Evolutionary conservation across 2,113 vertebrate genomes (phyloP).

Genomic region (Myiozetetes cayanensis): DNA sequence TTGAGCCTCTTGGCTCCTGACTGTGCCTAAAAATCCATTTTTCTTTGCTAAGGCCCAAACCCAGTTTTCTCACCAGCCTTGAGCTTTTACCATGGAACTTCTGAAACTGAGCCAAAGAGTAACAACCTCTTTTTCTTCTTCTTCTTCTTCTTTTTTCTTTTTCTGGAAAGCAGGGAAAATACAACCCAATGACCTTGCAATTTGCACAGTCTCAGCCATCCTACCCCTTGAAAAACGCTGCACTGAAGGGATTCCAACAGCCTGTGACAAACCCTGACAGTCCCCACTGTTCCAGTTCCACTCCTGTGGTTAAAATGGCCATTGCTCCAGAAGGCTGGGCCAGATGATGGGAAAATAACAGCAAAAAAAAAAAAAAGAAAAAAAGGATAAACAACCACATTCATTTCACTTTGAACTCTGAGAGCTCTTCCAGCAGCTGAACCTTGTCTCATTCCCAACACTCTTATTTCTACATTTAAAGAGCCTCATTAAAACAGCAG

Average conservation of each 20-base stretch:
- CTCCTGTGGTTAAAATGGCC: background rate
- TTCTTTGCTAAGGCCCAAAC: background rate
- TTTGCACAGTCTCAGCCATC: background rate
- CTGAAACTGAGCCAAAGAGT: background rate
- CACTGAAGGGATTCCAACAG: background rate
- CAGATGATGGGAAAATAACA: background rate
- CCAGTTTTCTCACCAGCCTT: background rate
- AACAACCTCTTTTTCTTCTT: too few species aligned
- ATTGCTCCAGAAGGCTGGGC: background rate
- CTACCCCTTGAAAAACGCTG: background rate
- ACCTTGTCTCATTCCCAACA: background rate
- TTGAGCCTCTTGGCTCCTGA: background rate
- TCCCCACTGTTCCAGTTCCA: background rate
- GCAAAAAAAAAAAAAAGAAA: background rate
- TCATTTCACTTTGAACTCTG: background rate
- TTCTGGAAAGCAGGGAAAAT: background rate
- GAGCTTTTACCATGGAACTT: background rate
- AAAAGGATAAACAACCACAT: background rate
- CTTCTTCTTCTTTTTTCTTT: background rate
- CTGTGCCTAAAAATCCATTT: background rate
- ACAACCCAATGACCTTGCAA: background rate
- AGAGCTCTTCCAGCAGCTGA: background rate
- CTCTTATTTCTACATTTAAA: background rate
- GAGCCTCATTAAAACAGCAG: background rate
- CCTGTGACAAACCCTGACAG: background rate